Evolutionary conservation across 2,888 invertebrate species (phyloP).

Genomic region (Ormyrus thymus): DNA sequence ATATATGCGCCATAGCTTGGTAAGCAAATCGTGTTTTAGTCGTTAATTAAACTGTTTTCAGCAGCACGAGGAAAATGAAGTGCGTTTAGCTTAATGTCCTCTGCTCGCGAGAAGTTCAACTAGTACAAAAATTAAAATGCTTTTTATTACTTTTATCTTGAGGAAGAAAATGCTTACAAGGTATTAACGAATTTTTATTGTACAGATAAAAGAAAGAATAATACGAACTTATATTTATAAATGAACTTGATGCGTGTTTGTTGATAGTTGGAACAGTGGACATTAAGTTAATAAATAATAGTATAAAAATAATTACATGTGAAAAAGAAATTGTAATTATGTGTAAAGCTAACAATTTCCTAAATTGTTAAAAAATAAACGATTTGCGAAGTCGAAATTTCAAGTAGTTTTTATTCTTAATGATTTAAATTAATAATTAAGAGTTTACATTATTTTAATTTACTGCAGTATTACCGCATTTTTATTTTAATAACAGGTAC

Average conservation of each 20-base stretch:
- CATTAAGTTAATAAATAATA: conserved; percentile 25
- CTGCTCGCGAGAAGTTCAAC: neutral
- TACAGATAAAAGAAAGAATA: conserved; percentile 12
- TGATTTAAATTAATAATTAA: too few relatives aligned
- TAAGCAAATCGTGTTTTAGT: conserved; percentile 42
- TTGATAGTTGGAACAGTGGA: conserved; percentile 14
- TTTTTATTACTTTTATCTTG: conserved; percentile 18
- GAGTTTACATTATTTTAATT: too few relatives aligned
- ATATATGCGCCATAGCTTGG: conserved; percentile 30
- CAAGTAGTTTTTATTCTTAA: too few relatives aligned
- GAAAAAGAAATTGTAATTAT: conserved; percentile 42
- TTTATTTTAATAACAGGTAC: too few relatives aligned
- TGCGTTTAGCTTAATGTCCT: conserved; percentile 29
- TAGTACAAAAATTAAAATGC: conserved; percentile 31
- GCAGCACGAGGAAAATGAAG: conserved; percentile 5
- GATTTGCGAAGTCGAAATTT: conserved; percentile 35
- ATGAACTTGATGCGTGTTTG: conserved; percentile 17
- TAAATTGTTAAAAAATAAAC: conserved; percentile 51
- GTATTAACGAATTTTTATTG: conserved; percentile 39
- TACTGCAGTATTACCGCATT: too few relatives aligned
- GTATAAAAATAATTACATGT: conserved; percentile 31
- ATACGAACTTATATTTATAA: conserved; percentile 38
- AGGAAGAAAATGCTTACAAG: neutral
- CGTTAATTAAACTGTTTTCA: conserved; percentile 10
- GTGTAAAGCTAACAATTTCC: conserved; percentile 44